Base-by-base conservation (phyloP, 2,888 invertebrate genomes). In the Cosmorhoe ocellata region DNA sequence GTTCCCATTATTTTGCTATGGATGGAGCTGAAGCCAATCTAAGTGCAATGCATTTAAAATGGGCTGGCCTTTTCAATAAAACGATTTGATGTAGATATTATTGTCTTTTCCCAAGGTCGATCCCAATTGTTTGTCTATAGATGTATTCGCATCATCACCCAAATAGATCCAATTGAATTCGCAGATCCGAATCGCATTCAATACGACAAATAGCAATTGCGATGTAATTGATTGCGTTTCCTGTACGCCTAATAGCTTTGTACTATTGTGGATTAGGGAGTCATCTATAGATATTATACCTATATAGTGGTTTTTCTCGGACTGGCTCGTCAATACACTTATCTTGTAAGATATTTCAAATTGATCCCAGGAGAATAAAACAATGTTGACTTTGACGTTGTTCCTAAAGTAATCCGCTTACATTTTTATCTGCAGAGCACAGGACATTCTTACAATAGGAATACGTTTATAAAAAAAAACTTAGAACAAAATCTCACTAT, bases 141-240 rank as follows among this genome's bases (percentile, higher is more conserved):
- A 46, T 57, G 38, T 53, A 54, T 53, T 50, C 51, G 56, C 59
- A 51, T 61, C 52, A 59, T 62, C 61, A 60, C 64, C 47, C 58
- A 56, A 64, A 64, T 63, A 61, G 42, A 42, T 48, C 30, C 43
- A 31, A 59, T 55, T 58, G 52, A 58, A 56, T 57, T 57, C 63
- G 32, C 44, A 31, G 36, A 68, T 74, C 71, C 67, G 63, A 73
- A 67, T 69, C 55, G 63, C 53, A 61, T 64, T 74, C 70, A 71
- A 69, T 69, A 51, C 63, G 68, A 72, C 63, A 69, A 72, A 73
- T 73, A 71, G 64, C 58, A 58, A 63, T 65, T 62, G 48, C 51
- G 14, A 43, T 46, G 66, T 70, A 76, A 79, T 79, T 75, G 77
- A 78, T 78, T 78, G 66, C 71, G 60, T 72, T 77, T 79, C 79